phyloP scores from a whole-genome alignment of 2,888 invertebrate species.

The Spatulosminthurus flaviceps region DNA sequence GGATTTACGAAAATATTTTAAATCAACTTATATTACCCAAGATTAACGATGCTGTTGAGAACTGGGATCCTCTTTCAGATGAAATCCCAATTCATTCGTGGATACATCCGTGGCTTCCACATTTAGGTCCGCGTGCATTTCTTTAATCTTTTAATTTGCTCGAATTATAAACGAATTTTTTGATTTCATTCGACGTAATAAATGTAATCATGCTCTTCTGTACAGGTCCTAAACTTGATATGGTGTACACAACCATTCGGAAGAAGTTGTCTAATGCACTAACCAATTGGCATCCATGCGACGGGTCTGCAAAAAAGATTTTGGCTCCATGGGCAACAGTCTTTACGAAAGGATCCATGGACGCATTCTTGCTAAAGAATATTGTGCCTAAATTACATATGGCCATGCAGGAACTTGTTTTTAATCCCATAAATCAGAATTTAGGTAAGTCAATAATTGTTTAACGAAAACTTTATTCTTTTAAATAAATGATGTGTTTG shows the following conservation, averaged over 20 bases:
- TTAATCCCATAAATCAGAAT: slow-evolving; percentile 79
- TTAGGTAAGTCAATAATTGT: slow-evolving; percentile 68
- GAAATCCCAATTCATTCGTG: slow-evolving; percentile 95
- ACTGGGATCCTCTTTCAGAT: slow-evolving; percentile 96
- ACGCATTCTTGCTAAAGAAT: slow-evolving; percentile 83
- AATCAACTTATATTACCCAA: slow-evolving; percentile 83
- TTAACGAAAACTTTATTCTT: neutral
- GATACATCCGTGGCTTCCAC: slow-evolving; percentile 95
- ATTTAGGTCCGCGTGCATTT: slow-evolving; percentile 72
- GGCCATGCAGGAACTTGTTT: slow-evolving; percentile 72
- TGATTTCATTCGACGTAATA: too few species aligned
- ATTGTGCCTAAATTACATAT: slow-evolving; percentile 88
- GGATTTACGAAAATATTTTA: slow-evolving; percentile 85
- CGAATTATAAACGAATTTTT: slow-evolving; percentile 15
- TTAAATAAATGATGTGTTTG: too few species aligned
- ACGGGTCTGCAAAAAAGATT: slow-evolving; percentile 90
- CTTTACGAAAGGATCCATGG: slow-evolving; percentile 79
- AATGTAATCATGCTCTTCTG: neutral
- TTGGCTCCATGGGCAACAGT: slow-evolving; percentile 88
- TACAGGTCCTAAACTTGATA: slow-evolving; percentile 69
- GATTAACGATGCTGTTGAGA: slow-evolving; percentile 76
- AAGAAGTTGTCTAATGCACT: slow-evolving; percentile 90
- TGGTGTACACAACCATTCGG: slow-evolving; percentile 88
- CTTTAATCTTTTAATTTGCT: neutral
- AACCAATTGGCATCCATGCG: slow-evolving; percentile 94